Evolutionary conservation across 1,140 invertebrate species (phyloP).

Genomic region (Diuraphis noxia): DNA sequence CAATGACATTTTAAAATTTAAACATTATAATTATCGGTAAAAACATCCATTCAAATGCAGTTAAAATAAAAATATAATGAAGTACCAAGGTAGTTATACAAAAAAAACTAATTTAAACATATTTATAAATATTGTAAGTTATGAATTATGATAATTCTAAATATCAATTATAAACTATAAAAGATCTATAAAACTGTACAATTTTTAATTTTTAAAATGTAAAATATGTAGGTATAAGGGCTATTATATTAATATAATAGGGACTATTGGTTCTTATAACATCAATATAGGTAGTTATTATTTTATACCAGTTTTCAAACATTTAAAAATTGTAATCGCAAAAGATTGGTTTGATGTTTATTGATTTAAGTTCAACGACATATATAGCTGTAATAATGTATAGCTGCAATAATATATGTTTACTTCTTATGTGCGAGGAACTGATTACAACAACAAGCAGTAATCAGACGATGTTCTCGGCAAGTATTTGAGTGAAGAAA

Average conservation of each 20-base stretch:
- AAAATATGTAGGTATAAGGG: background rate
- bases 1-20: background rate
- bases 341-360: background rate
- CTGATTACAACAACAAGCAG: constrained; percentile 71
- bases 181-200: background rate
- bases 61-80: background rate
- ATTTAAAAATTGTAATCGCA: background rate
- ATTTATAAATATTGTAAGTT: background rate
- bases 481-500: constrained; percentile 76
- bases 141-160: background rate
- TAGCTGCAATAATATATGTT: background rate
- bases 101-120: background rate
- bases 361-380: background rate
- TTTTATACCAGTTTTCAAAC: background rate
- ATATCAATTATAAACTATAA: background rate
- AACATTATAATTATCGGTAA: background rate
- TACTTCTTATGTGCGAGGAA: constrained; percentile 46
- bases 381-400: background rate
- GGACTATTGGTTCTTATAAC: background rate
- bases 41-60: background rate
- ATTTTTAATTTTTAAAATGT: background rate
- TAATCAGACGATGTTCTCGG: constrained; percentile 71
- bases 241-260: too few species aligned
- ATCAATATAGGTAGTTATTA: background rate
- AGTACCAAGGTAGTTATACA: background rate